phyloP scores from a whole-genome alignment of 2,113 vertebrate genomes.

The Sebastes schlegelii region DNA sequence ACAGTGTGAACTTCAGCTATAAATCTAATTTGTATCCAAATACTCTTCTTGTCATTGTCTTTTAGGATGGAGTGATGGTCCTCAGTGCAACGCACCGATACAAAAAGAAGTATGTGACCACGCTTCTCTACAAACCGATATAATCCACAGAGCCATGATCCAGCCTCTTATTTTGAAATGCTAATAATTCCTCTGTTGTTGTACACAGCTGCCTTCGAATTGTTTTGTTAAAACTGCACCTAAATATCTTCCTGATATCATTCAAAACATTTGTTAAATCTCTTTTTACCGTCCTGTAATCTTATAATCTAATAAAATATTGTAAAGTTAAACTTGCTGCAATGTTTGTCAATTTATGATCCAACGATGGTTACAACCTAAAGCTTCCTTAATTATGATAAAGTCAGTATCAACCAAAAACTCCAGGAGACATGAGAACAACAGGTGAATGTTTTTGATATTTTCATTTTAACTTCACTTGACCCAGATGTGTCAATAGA shows the following conservation, averaged over 20 bases:
- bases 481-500: neutral
- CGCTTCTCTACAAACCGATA: conserved; percentile 97
- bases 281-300: neutral
- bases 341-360: neutral
- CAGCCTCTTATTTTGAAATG: conserved; percentile 29
- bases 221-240: conserved; percentile 14
- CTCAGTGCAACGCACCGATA: conserved; percentile 97
- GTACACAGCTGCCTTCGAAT: conserved; percentile 14
- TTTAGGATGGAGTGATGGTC: conserved; percentile 98
- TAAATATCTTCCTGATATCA: neutral
- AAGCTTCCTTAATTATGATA: neutral
- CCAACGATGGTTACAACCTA: neutral
- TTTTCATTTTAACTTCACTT: neutral
- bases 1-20: neutral
- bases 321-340: neutral
- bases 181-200: neutral
- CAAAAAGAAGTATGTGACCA: conserved; percentile 99
- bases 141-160: conserved; percentile 64
- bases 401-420: neutral
- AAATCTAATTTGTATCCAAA: neutral
- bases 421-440: neutral
- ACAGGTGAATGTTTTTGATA: neutral
- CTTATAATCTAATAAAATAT: neutral
- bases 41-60: conserved; percentile 4
- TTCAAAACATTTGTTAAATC: neutral